Evolutionary conservation across 1,140 invertebrate species (phyloP).

Genomic region (Drosophila sturtevanti): DNA sequence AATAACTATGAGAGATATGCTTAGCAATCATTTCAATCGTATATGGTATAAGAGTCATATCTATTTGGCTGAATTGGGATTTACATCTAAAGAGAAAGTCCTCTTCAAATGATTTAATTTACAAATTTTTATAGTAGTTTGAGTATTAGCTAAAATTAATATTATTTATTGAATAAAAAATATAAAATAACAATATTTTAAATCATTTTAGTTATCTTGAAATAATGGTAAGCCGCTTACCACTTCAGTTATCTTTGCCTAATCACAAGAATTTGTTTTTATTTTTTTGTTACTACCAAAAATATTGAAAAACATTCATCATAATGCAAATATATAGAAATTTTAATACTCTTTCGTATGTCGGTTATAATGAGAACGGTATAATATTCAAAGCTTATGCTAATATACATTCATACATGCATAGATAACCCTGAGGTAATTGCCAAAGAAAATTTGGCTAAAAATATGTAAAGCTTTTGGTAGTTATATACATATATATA

Average conservation of each 20-base stretch:
- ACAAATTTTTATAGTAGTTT: neutral
- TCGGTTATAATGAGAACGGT: too few species aligned
- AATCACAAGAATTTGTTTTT: too few species aligned
- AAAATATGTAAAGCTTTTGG: too few species aligned
- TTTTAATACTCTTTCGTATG: too few species aligned
- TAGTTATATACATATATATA: too few species aligned
- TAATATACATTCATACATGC: too few species aligned
- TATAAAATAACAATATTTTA: neutral
- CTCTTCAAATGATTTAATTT: neutral
- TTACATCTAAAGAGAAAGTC: slow-evolving; percentile 5
- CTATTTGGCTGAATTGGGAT: neutral
- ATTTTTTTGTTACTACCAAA: too few species aligned
- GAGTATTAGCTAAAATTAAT: neutral
- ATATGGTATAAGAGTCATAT: too few species aligned
- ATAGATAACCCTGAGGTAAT: too few species aligned
- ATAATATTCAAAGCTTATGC: too few species aligned
- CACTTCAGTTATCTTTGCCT: neutral
- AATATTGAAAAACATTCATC: neutral
- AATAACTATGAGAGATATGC: neutral
- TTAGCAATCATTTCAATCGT: neutral
- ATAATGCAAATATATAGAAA: too few species aligned
- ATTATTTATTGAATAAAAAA: neutral
- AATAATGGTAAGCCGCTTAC: neutral
- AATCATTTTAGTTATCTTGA: neutral
- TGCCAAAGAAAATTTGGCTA: too few species aligned